Base-by-base conservation (phyloP, 2,113 vertebrate species). In the Opisthocomus hoazin region DNA sequence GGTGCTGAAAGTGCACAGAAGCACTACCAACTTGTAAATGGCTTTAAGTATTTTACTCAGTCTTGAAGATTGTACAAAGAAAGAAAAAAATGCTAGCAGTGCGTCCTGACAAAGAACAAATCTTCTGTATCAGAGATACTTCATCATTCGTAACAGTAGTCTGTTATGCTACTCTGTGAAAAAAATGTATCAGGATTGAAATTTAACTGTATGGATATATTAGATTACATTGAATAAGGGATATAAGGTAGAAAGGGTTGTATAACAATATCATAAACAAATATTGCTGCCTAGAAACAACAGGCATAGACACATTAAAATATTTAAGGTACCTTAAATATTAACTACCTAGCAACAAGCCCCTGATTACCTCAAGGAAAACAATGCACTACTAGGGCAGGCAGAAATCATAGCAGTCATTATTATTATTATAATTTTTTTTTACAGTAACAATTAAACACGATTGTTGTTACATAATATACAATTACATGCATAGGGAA, bases 261-360 rank as follows among this genome's bases (percentile, higher is more conserved):
- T 56, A 82, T 94, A 96, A 92, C 79, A 81, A 69, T 70, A 77
- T 74, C 84, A 95, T 89, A 97, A 96, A 96, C 94, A 97, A 97
- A 97, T 96, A 96, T 2, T 95, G 93, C 87, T 96, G 90, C 94
- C 92, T 97, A 83, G 96, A 94, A 84, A 97, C 94, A 79, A 69
- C 73, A 95, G 90, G 78, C 81, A 89, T 36, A 94, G 89, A 61
- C 83, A 75, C 92, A 94, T 96, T 92, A 87, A 95, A 97, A 96
- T 95, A 93, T 94, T 96, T 95, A 93, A 96, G 79, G 94, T 93
- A 94, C 81, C 77, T 94, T 81, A 89, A 77, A 90, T 85, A 93
- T 84, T 94, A 91, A 77, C 74, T 66, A 94, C 94, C 57, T 96
- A 94, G 93, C 94, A 94, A 93, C 90, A 90, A 71, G 75, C 92